Conservation (phyloP, 2,888 invertebrate genomes). For the Aleiodes alternator region DNA sequence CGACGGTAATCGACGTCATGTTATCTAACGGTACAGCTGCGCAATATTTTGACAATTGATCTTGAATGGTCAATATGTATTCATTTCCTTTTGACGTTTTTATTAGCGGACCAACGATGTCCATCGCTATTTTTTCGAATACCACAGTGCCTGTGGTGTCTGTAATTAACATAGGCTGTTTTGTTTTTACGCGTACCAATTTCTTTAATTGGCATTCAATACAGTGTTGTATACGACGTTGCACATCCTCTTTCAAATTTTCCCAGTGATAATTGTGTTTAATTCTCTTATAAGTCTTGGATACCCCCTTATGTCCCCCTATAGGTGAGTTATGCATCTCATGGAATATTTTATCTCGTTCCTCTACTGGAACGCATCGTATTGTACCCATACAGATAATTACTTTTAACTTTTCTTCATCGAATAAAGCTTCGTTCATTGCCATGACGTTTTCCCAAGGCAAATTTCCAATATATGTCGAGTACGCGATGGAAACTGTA, state of each 20-base stretch:
- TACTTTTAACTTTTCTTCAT: background rate
- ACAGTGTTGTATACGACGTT: conserved; percentile 28
- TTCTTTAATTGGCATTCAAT: background rate
- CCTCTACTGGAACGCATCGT: background rate
- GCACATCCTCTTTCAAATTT: conserved; percentile 37
- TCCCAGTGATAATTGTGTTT: conserved; percentile 38
- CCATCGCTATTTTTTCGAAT: conserved; percentile 37
- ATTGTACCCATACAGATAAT: conserved; percentile 7
- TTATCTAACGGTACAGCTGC: conserved; percentile 35
- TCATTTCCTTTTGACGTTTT: conserved; percentile 44
- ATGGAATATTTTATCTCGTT: conserved; percentile 3
- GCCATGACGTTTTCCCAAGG: too few species aligned
- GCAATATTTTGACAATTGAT: conserved; percentile 34
- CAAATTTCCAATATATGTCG: too few species aligned
- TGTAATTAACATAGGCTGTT: conserved; percentile 43
- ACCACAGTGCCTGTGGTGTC: conserved; percentile 38
- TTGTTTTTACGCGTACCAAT: too few species aligned
- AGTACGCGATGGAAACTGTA: too few species aligned
- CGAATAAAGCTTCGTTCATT: too few species aligned
- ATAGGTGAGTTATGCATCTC: conserved; percentile 15
- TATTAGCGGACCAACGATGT: conserved; percentile 40
- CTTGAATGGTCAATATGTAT: conserved; percentile 48
- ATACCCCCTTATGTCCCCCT: conserved; percentile 40
- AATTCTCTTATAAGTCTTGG: conserved; percentile 41
- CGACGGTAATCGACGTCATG: background rate